A percentile compares a stretch with the other conserved stretches of the same genome.
phyloP scores from a whole-genome alignment of 2,888 invertebrate species.

The Pasiphila rectangulata region DNA sequence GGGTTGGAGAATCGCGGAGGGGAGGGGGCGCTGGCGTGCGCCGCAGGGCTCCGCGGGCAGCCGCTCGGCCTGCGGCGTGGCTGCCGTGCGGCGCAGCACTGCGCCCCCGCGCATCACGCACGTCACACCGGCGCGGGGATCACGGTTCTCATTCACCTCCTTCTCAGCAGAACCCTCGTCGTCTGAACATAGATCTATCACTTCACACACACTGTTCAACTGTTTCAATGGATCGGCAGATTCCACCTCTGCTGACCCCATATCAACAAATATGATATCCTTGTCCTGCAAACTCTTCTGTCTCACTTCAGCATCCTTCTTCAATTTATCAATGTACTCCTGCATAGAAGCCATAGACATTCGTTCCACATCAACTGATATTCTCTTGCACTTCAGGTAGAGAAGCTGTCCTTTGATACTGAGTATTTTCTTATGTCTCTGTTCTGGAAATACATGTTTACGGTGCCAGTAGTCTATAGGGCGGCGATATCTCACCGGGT shows the following conservation, averaged over 20 bases:
- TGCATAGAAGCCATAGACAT: slow-evolving; percentile 68
- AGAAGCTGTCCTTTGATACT: slow-evolving; percentile 73
- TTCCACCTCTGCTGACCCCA: slow-evolving; percentile 50
- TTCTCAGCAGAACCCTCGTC: slow-evolving; percentile 77
- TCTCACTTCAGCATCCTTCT: slow-evolving; percentile 50
- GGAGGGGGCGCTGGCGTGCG: slow-evolving; percentile 65
- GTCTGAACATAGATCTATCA: slow-evolving; percentile 86
- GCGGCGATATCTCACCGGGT: slow-evolving; percentile 65
- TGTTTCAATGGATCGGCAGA: slow-evolving; percentile 58
- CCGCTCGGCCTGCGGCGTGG: slow-evolving; percentile 56
- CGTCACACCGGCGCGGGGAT: slow-evolving; percentile 64
- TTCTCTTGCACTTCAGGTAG: slow-evolving; percentile 72
- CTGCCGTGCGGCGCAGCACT: slow-evolving; percentile 61
- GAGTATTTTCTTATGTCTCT: slow-evolving; percentile 66
- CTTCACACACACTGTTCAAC: slow-evolving; percentile 70
- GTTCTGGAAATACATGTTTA: slow-evolving; percentile 63
- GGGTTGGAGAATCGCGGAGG: slow-evolving; percentile 62
- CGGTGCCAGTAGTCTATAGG: slow-evolving; percentile 75
- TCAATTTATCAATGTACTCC: slow-evolving; percentile 61
- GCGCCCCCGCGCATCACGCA: slow-evolving; percentile 69
- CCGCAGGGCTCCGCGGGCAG: slow-evolving; percentile 69
- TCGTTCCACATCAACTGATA: slow-evolving; percentile 66
- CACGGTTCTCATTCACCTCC: slow-evolving; percentile 66
- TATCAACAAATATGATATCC: slow-evolving; percentile 71
- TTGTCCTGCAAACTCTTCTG: slow-evolving; percentile 47